Evolutionary conservation across 2,113 vertebrate species (phyloP), one percentile per base, ranked within the genome.

Genomic region (Azemiops feae): DNA sequence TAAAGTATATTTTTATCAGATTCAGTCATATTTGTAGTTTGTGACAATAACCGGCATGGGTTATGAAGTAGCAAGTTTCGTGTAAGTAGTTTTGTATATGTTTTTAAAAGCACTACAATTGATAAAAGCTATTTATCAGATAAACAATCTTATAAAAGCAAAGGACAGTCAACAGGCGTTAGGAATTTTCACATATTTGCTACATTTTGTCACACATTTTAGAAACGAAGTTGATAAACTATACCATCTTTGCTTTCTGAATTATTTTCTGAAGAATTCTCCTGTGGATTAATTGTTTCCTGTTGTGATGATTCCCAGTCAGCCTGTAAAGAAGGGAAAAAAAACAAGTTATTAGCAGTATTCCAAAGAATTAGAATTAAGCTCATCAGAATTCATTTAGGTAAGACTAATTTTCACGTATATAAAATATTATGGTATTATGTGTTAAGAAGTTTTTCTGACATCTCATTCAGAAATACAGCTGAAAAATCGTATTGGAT

Each of bases 161-260:
- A 53, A 85, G 64, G 8, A 30, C 43, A 87, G 14, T 52, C 18
- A 52, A 9, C 11, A 22, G 54, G 45, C 52, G 11, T 86, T 23
- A 39, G 39, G 8, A 12, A 14, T 34, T 47, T 5, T 30, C 64
- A 52, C 11, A 58, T 20, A 64, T 52, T 64, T 3, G 20, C 18
- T 57, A 54, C 25, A 57, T 25, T 57, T 7, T n/a, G 39, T 54
- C 12, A 22, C 74, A 34, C 39, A 47, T 43, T 64, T n/a, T 92
- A 34, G 60, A 87, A 45, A 8, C 6, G 20, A 87, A 58, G 6
- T 60, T 22, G n/a, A n/a, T 45, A 93, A 92, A 39, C 18, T 20
- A 1, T 94, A 98, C 97, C 97, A 97, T 96, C 95, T 2, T 0
- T 85, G 88, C 22, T 92, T 4, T 97, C 97, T 43, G 94, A 22